Evolutionary conservation across 2,888 invertebrate genomes (phyloP).

Genomic region (Sinentomon sp.): DNA sequence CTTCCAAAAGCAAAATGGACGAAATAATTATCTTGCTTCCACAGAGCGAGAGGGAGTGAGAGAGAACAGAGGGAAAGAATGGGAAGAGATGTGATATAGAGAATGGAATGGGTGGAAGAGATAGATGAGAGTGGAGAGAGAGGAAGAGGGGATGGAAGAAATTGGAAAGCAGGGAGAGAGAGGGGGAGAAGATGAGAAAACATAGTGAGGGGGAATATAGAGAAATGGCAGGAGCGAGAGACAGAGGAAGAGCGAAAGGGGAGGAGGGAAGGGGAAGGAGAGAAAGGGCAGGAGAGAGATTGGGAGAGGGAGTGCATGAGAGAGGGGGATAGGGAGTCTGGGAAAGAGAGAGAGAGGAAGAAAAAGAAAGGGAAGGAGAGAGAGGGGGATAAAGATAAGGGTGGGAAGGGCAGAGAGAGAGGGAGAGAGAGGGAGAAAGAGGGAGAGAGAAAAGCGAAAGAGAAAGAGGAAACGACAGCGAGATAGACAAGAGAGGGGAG

Average conservation of each 20-base stretch:
- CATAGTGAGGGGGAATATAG: not conserved
- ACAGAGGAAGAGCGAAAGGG: constrained; percentile 3
- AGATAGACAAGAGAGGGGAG: too few relatives aligned
- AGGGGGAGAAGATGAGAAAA: not conserved
- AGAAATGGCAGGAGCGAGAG: constrained; percentile 1
- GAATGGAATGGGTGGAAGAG: constrained; percentile 1
- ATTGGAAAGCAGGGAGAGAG: too few relatives aligned
- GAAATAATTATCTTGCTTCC: too few relatives aligned
- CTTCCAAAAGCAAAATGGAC: too few relatives aligned
- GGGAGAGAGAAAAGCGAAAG: too few relatives aligned
- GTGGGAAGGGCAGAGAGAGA: too few relatives aligned
- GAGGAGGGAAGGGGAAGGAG: constrained; percentile 4
- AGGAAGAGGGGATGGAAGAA: not conserved
- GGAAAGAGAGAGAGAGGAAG: not conserved
- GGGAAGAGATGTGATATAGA: constrained; percentile 4
- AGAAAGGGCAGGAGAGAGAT: not conserved
- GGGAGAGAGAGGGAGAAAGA: too few relatives aligned
- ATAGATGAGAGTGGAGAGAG: constrained; percentile 4
- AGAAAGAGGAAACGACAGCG: too few relatives aligned
- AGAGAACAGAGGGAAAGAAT: constrained; percentile 5
- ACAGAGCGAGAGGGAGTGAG: constrained; percentile 1
- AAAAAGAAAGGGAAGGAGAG: not conserved
- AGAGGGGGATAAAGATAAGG: not conserved
- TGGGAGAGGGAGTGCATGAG: not conserved
- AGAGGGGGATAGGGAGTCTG: not conserved